Base-by-base conservation (phyloP, 2,888 invertebrate genomes). In the Pilophorus perplexus region DNA sequence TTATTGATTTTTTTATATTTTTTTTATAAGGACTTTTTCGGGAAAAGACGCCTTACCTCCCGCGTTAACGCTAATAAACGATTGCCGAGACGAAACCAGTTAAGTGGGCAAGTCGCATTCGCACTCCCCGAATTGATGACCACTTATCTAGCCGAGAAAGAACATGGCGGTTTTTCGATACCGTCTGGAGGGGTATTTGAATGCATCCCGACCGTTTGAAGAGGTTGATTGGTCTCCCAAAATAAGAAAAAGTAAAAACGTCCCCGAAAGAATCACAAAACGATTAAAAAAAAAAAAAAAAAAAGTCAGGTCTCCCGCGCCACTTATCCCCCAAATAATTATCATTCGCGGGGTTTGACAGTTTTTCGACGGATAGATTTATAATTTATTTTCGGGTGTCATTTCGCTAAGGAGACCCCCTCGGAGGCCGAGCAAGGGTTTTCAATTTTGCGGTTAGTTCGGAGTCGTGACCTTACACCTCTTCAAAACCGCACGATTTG, bases 381-480 rank as follows among this genome's bases (percentile, higher is more conserved):
- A 52, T 52, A 52, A 52, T 27, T 52, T 52, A 52, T 52, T 28
- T 3, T 18, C 16, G 52, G n/a, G 52, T 52, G 52, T 52, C 52
- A 52, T 28, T 52, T 52, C 27, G 27, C 46, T 46, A 3, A 4
- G 46, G 46, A 46, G 46, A 46, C 27, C 28, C 12, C 33, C 20
- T 16, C 16, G n/a, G 14, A 20, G 18, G 8, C n/a, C 28, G 40
- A 59, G 59, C 59, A 59, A 23, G 59, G 59, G 40, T 59, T 59
- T 59, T 59, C 59, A 59, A 59, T 59, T 59, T 59, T 59, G 59
- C 40, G 27, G 59, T 42, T 59, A 42, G 14, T 22, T 6, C 37
- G 2, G 16, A 40, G 59, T 59, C 59, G 59, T 59, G 59, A 59
- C 59, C 59, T 59, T 27, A 59, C 59, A 59, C 59, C 59, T 52